Percentiles rank a stretch among this genome's conserved stretches.
Evolutionary conservation across 2,888 invertebrate genomes (phyloP).

Genomic region (Blastobasis adustella): DNA sequence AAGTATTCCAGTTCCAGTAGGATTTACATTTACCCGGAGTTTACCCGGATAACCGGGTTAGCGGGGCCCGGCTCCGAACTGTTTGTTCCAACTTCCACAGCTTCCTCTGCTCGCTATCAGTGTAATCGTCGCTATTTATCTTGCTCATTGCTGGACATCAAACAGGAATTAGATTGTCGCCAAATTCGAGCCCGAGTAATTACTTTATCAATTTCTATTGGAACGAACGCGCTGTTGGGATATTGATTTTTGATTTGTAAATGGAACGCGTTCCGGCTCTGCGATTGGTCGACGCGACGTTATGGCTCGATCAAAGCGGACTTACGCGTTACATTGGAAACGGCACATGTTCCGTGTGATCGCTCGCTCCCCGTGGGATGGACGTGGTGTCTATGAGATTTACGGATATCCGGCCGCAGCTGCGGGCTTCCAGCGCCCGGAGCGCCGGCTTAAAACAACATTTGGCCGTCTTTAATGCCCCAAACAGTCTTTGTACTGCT

Average conservation of each 20-base stretch:
- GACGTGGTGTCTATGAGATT: constrained; percentile 13
- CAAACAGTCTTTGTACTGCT: neutral
- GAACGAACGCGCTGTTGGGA: constrained; percentile 9
- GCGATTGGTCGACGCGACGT: no score
- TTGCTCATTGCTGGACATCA: no score
- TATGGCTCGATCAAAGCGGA: no score
- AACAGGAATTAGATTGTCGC: no score
- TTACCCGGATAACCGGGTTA: constrained; percentile 22
- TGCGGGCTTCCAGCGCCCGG: neutral
- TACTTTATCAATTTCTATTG: constrained; percentile 4
- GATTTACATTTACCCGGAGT: constrained; percentile 21
- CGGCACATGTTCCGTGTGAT: no score
- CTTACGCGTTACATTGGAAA: no score
- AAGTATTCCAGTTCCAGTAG: constrained; percentile 13
- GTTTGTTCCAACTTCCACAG: neutral
- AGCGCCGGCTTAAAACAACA: constrained; percentile 12
- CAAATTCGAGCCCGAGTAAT: neutral
- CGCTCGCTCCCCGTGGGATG: neutral
- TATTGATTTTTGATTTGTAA: no score
- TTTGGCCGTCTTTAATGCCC: constrained; percentile 13
- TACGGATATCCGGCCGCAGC: constrained; percentile 30
- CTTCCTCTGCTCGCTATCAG: neutral
- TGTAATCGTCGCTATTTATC: no score
- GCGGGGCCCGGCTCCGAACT: neutral
- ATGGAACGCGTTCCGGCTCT: no score